These are phyloP conservation scores for Drosophila saltans DNA, from an alignment of 1,140 invertebrate genomes.

Conservation along the genomic window DNA sequence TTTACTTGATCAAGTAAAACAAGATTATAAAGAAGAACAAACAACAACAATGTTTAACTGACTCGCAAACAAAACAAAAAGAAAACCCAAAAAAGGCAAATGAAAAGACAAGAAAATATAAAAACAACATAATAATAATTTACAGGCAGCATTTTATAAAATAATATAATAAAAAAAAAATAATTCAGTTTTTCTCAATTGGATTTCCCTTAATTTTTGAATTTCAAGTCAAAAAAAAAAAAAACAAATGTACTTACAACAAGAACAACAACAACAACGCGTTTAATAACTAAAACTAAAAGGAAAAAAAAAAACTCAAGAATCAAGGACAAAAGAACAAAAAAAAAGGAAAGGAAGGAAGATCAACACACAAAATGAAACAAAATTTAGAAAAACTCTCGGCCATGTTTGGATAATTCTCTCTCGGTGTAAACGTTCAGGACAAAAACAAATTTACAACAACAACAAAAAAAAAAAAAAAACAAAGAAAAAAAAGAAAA, in stretches of 20 bases:
- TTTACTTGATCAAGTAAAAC: conserved; percentile 7
- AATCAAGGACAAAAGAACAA: conserved; percentile 40
- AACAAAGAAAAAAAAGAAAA: conserved; percentile 43
- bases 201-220: conserved; percentile 54
- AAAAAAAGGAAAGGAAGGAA: not conserved
- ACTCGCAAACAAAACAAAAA: conserved; percentile 32
- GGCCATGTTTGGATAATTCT: conserved; percentile 83
- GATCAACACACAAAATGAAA: conserved; percentile 45
- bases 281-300: conserved; percentile 55
- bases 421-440: conserved; percentile 83
- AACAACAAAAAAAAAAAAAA: conserved; percentile 53
- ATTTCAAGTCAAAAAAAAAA: conserved; percentile 54
- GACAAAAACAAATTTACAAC: conserved; percentile 75
- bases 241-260: conserved; percentile 37
- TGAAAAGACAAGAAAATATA: conserved; percentile 25
- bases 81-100: not conserved
- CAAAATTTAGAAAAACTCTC: conserved; percentile 74
- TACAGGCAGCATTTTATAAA: conserved; percentile 79
- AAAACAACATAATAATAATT: conserved; percentile 56
- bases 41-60: conserved; percentile 4
- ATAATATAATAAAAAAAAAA: not conserved
- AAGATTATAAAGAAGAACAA: not conserved
- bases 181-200: conserved; percentile 33
- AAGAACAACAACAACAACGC: conserved; percentile 50
- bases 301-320: conserved; percentile 43